Evolutionary conservation across 2,888 invertebrate species (phyloP), one percentile per base, ranked within the genome.

Genomic region (Athetis lepigone): DNA sequence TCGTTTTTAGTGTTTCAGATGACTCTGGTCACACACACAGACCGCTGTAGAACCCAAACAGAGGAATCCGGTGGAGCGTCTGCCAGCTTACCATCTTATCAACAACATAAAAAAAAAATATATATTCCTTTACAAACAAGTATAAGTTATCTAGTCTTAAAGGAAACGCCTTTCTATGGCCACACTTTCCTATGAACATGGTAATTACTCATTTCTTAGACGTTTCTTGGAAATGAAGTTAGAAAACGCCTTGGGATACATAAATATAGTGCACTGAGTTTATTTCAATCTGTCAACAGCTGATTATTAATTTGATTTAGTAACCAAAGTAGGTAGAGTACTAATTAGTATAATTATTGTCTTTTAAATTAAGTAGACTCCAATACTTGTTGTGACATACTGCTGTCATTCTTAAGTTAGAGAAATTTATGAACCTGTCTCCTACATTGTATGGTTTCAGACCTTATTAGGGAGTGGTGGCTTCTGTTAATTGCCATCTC

Each of bases 131-230:
- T 8, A 19, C 16, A 7, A 37, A 1, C 1, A 33, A 1, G 5
- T 27, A 58, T 19, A 16, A 36, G n/a, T 36, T 7, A 43, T 8
- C 21, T 29, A 21, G 39, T 23, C 3, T 7, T 1, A 7, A 40
- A 56, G 42, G 45, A 50, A 43, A 58, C 49, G 21, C 62, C 58
- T 74, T 56, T 64, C 70, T 39, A 63, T 40, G 36, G 4, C 4
- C 16, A 46, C 49, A 65, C 65, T 75, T 77, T 71, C 65, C 43
- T 64, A 45, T 42, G 11, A 54, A 33, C 29, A 62, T 57, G 19
- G 33, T 74, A 47, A 77, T 77, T 58, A 65, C 13, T 50, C 19
- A 42, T 39, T 70, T 70, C 65, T 57, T 7, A 45, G 49, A 49
- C 9, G 0, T 8, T 57, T 45, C 49, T 50, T 33, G 29, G 52